Evolutionary conservation across 2,113 vertebrate genomes (phyloP), one percentile per base, ranked within the genome.

Genomic region (Scomber colias): DNA sequence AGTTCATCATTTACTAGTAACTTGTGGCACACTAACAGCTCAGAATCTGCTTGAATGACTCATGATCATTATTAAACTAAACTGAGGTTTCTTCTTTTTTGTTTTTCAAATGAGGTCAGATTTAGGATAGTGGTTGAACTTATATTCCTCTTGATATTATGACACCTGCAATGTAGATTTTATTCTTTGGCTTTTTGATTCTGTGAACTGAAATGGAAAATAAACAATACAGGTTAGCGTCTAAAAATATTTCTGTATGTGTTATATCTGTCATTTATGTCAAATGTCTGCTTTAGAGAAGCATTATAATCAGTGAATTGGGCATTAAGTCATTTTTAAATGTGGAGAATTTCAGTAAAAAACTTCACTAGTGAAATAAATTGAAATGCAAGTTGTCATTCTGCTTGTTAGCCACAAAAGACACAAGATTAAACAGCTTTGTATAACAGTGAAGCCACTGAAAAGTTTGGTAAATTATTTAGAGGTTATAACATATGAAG

Each of bases 1-100:
- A 94, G 92, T 94, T 92, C 87, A 93, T 94, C 84, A 93, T 93
- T 92, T 87, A 93, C 91, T 30, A 87, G 85, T 77, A 83, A 89
- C 57, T 75, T 72, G 67, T 49, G 16, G 73, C 63, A 71, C 79
- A 54, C 64, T 65, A 62, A 71, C 81, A 71, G 56, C 77, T 86
- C 57, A 45, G 4, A 70, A 62, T 82, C 71, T 60, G 24, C 67
- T 60, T 50, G 11, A 53, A 70, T 67, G 50, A 80, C 15, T 64
- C 19, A 74, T 49, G 51, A 71, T 50, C 44, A 11, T 27, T 71
- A 55, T 35, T 40, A 24, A 45, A 56, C 14, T 50, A 78, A 82
- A 60, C 9, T 17, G 17, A 10, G 0, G 13, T 61, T 46, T 61
- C 45, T 30, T 59, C 24, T 27, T 27, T 27, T 27, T 27, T 27